phyloP scores from a whole-genome alignment of 2,888 invertebrate species.

The Gisinianus flammeolus region DNA sequence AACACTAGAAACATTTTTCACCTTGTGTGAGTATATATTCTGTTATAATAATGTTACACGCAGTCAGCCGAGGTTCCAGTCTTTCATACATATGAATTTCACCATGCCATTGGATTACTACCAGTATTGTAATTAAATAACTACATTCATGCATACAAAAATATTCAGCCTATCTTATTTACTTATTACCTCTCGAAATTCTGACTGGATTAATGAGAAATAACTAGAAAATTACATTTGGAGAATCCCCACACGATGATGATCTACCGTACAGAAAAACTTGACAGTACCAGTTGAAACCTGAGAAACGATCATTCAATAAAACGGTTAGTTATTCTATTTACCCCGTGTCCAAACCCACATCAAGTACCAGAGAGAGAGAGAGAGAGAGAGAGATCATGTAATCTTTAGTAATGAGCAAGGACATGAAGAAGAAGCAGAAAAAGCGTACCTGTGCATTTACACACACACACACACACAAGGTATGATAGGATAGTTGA shows the following conservation, averaged over 20 bases:
- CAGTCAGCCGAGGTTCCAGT: too few species aligned
- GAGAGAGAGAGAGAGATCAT: not conserved
- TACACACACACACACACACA: not conserved
- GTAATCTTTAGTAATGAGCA: not conserved
- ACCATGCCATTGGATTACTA: too few species aligned
- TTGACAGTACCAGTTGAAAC: not conserved
- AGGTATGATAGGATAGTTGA: not conserved
- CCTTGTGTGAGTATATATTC: too few species aligned
- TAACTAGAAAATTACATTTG: not conserved
- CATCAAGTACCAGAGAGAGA: not conserved
- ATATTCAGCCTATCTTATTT: too few species aligned
- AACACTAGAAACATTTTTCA: too few species aligned
- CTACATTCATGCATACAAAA: too few species aligned
- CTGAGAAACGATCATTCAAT: conserved; percentile 17
- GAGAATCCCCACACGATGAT: not conserved
- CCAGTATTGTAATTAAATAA: too few species aligned
- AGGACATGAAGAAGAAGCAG: conserved; percentile 20
- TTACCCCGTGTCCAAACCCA: not conserved
- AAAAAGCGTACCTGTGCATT: too few species aligned
- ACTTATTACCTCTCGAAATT: too few species aligned
- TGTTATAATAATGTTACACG: too few species aligned
- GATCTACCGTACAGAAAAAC: not conserved
- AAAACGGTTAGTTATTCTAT: not conserved
- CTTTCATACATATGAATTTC: too few species aligned
- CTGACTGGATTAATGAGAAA: not conserved